Conservation (phyloP, 2,113 vertebrate genomes). For the Sigmodon hispidus region DNA sequence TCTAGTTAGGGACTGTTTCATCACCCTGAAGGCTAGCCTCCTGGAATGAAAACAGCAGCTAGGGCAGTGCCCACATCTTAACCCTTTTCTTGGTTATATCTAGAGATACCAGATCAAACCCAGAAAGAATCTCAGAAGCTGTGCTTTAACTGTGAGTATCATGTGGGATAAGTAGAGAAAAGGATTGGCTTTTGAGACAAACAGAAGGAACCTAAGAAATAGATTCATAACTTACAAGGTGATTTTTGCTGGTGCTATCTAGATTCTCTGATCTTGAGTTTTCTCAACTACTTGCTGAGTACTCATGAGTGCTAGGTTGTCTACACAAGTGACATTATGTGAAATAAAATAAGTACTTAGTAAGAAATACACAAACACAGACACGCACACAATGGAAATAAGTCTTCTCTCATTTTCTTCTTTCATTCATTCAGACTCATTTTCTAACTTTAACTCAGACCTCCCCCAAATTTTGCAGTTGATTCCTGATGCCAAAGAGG, state of each 20-base stretch:
- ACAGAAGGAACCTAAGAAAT: background rate
- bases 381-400: background rate
- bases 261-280: background rate
- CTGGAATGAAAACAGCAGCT: background rate
- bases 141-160: background rate
- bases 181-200: background rate
- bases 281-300: background rate
- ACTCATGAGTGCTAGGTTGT: background rate
- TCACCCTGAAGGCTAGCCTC: background rate
- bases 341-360: background rate
- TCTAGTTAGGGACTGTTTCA: background rate
- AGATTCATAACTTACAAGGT: background rate
- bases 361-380: background rate
- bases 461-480: background rate
- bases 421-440: no score
- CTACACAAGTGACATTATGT: background rate
- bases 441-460: background rate
- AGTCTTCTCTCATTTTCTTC: background rate
- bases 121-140: background rate
- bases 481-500: background rate
- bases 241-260: background rate
- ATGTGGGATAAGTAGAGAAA: background rate
- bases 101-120: background rate
- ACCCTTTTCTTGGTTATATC: background rate
- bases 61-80: background rate